Conservation (phyloP, 2,797 vertebrate genomes). For the Premnoplex brunnescens region DNA sequence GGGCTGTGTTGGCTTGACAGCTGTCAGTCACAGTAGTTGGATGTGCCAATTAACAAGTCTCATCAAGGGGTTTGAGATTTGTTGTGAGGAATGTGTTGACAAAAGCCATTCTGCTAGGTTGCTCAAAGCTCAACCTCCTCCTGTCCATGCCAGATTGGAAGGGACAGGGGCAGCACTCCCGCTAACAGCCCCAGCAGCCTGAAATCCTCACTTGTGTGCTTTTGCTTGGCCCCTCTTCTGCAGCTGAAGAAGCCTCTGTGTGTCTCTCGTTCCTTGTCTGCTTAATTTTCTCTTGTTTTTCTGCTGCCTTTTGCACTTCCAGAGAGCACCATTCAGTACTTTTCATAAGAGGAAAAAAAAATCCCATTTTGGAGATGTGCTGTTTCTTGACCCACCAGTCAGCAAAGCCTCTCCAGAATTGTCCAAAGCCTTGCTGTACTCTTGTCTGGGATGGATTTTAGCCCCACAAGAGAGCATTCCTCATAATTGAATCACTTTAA, state of each 20-base stretch:
- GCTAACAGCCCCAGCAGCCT: not conserved
- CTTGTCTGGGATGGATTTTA: not conserved
- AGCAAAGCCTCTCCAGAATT: not conserved
- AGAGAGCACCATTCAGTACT: not conserved
- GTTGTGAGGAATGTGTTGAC: not conserved
- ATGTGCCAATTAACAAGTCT: not conserved
- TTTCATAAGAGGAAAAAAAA: not conserved
- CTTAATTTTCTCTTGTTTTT: not conserved
- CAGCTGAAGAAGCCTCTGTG: not conserved
- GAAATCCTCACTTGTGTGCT: not conserved
- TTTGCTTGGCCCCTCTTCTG: not conserved
- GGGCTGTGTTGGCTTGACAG: not conserved
- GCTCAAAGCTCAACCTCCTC: not conserved
- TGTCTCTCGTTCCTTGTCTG: not conserved
- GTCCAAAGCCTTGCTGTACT: not conserved
- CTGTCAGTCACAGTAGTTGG: not conserved
- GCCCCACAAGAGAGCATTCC: constrained; percentile 19
- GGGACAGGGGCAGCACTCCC: not conserved
- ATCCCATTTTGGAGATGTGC: not conserved
- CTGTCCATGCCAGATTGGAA: not conserved
- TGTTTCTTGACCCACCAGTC: not conserved
- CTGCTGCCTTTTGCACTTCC: not conserved
- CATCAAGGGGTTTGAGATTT: not conserved
- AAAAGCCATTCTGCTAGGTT: not conserved
- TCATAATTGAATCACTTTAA: constrained; percentile 61